phyloP scores from a whole-genome alignment of 2,888 invertebrate genomes.

The Dynastes tityus region DNA sequence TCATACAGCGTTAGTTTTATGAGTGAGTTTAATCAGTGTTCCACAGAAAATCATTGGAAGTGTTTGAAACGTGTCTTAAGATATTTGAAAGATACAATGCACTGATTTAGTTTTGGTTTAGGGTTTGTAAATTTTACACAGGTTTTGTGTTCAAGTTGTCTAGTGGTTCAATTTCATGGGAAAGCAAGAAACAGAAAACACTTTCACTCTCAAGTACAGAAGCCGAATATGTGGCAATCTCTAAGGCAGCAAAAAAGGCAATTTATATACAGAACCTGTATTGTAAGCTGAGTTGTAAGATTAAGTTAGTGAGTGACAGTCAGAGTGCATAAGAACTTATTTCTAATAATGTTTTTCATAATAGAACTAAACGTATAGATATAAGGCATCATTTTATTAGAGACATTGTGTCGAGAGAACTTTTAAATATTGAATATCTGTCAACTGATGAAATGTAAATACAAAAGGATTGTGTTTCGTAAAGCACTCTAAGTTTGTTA shows the following conservation, averaged over 20 bases:
- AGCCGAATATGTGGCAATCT: slow-evolving; percentile 61
- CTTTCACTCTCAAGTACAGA: slow-evolving; percentile 61
- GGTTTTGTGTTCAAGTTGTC: slow-evolving; percentile 60
- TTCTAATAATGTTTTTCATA: slow-evolving; percentile 31
- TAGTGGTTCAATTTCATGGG: slow-evolving; percentile 6
- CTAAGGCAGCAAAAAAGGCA: slow-evolving; percentile 59
- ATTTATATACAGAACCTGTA: slow-evolving; percentile 49
- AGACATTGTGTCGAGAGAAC: slow-evolving; percentile 50
- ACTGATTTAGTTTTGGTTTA: slow-evolving; percentile 49
- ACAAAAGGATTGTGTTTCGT: too few species aligned
- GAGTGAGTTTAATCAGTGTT: slow-evolving; percentile 57
- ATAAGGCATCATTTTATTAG: slow-evolving; percentile 55
- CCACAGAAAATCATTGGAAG: slow-evolving; percentile 52
- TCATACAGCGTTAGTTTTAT: slow-evolving; percentile 56
- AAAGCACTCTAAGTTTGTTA: slow-evolving; percentile 18
- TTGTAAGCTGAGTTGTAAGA: slow-evolving; percentile 34
- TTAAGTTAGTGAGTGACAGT: slow-evolving; percentile 37
- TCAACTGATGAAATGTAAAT: too few species aligned
- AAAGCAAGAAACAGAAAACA: slow-evolving; percentile 54
- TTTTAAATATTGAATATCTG: too few species aligned
- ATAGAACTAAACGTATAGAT: slow-evolving; percentile 51
- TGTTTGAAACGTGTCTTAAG: slow-evolving; percentile 54
- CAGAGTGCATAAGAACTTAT: slow-evolving; percentile 46
- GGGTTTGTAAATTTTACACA: slow-evolving; percentile 61
- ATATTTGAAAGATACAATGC: slow-evolving; percentile 55